Conservation (phyloP, 2,113 vertebrate species). For the Cyanistes caeruleus region DNA sequence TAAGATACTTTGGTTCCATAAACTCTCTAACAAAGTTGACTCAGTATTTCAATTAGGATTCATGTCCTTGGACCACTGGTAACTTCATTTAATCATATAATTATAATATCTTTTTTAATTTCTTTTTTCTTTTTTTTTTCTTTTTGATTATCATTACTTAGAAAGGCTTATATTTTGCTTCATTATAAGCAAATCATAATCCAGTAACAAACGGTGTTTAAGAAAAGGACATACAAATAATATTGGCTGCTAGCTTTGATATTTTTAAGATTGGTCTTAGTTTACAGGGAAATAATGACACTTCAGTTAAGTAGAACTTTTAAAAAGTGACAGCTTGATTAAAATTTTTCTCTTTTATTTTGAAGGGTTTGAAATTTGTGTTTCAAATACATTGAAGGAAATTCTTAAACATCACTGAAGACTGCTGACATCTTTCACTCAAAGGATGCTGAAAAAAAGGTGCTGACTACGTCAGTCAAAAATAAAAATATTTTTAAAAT, state of each 20-base stretch:
- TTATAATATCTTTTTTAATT: background rate
- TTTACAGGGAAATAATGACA: background rate
- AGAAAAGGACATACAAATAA: background rate
- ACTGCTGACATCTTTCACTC: background rate
- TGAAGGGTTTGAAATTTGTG: background rate
- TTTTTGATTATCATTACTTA: background rate
- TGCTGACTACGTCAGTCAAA: background rate
- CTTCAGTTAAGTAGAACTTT: background rate
- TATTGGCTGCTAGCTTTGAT: background rate
- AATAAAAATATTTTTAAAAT: background rate
- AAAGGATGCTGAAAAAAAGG: background rate
- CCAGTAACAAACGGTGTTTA: background rate
- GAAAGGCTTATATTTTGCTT: background rate
- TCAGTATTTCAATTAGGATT: slow-evolving; percentile 4
- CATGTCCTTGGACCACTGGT: background rate
- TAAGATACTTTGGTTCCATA: background rate
- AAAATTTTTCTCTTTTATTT: slow-evolving; percentile 1
- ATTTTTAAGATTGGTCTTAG: background rate
- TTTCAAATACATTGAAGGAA: background rate
- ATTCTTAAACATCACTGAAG: background rate
- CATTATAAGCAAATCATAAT: background rate
- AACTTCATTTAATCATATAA: background rate
- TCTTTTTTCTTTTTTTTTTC: background rate
- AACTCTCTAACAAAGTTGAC: background rate
- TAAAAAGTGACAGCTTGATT: background rate